Evolutionary conservation across 2,797 vertebrate species (phyloP), one percentile per base, ranked within the genome.

Genomic region (Eulemur albifrons): DNA sequence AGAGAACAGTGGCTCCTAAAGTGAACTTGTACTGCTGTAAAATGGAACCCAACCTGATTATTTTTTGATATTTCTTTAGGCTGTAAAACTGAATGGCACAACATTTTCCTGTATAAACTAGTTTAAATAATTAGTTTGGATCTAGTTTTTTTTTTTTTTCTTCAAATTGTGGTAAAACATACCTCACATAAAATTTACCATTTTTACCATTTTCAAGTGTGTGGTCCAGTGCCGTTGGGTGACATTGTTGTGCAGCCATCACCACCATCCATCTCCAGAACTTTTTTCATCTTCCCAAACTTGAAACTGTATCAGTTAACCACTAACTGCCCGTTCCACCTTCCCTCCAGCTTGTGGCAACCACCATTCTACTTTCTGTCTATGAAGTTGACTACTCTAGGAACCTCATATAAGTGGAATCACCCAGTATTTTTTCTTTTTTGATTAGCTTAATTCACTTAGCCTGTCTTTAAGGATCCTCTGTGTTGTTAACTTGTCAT

Each of bases 101-200:
- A 4, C 50, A 2, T 88, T 85, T 88, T 79, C 7, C 59, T 93
- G 0, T 85, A 4, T 48, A 59, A 70, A 65, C 40, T 90, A 61
- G 32, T 87, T 95, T 83, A 90, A 94, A 45, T 87, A 45, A 80
- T 35, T 82, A 63, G 20, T 90, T 61, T 76, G n/a, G 43, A 59
- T 4, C 32, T 69, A 75, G 30, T 20, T 35, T 59, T 18, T 9
- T 30, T 6, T 59, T 90, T 72, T 12, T 45, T 45, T 2, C 10
- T 25, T 30, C 65, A 75, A 88, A 35, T 38, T 61, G 40, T 90
- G 72, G 7, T 73, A 61, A 67, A 89, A 21, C 48, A 45, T 40
- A 59, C 4, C 11, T 45, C 32, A 57, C 11, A 52, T 38, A 84
- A 92, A 88, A 40, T 69, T 81, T 75, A 89, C 32, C 40, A 6